These are phyloP conservation scores for Aphelinus atriplicis DNA, from an alignment of 1,140 invertebrate genomes.

Conservation along the genomic window DNA sequence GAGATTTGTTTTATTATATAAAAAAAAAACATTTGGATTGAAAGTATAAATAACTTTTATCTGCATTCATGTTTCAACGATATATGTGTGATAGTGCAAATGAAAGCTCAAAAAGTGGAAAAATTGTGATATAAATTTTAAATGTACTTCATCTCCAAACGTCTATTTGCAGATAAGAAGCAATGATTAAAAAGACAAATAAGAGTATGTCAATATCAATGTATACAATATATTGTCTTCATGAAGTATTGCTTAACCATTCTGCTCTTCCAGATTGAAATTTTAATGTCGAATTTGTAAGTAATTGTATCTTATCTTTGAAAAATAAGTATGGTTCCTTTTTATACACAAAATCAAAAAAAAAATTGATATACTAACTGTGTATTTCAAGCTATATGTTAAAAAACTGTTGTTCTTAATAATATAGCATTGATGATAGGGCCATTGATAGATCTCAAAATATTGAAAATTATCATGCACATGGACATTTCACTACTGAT, in stretches of 20 bases:
- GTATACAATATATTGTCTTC: slow-evolving; percentile 21
- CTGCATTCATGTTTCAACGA: slow-evolving; percentile 30
- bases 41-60: slow-evolving; percentile 13
- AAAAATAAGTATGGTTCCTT: background rate
- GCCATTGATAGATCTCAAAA: slow-evolving; percentile 37
- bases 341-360: slow-evolving; percentile 15
- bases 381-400: slow-evolving; percentile 26
- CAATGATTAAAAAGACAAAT: slow-evolving; percentile 24
- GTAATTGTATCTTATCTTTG: slow-evolving; percentile 11
- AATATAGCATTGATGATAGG: slow-evolving; percentile 32
- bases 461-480: slow-evolving; percentile 36
- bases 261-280: slow-evolving; percentile 33
- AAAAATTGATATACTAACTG: slow-evolving; percentile 28
- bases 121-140: slow-evolving; percentile 47
- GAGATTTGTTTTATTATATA: background rate
- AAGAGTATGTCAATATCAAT: slow-evolving; percentile 33
- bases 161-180: slow-evolving; percentile 44
- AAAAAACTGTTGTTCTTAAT: slow-evolving; percentile 17
- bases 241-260: slow-evolving; percentile 14
- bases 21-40: slow-evolving; percentile 1
- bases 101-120: slow-evolving; percentile 39
- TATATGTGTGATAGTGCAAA: slow-evolving; percentile 40
- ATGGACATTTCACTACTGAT: slow-evolving; percentile 39
- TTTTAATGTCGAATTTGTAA: slow-evolving; percentile 24
- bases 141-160: slow-evolving; percentile 46